Evolutionary conservation across 1,140 invertebrate species (phyloP).

Genomic region (Metopolophium dirhodum): DNA sequence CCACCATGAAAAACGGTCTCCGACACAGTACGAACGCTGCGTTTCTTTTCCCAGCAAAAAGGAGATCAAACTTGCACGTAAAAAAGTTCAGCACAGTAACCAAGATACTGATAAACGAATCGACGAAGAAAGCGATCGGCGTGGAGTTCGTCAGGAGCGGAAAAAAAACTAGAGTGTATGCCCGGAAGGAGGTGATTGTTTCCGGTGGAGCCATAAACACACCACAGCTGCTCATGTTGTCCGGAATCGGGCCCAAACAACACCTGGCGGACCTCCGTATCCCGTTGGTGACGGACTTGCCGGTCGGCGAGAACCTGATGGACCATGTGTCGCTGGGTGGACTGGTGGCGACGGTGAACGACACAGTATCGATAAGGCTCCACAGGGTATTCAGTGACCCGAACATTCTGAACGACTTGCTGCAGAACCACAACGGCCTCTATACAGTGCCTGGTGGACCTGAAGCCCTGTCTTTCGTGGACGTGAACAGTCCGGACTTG

Average conservation of each 20-base stretch:
- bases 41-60: conserved; percentile 67
- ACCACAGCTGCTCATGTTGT: conserved; percentile 75
- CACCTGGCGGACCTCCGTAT: conserved; percentile 75
- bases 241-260: conserved; percentile 75
- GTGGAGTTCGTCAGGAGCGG: conserved; percentile 71
- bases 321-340: conserved; percentile 73
- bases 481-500: conserved; percentile 71
- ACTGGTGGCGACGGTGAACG: conserved; percentile 64
- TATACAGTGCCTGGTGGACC: conserved; percentile 79
- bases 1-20: conserved; percentile 70
- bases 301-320: conserved; percentile 64
- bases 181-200: conserved; percentile 72
- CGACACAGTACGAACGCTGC: conserved; percentile 71
- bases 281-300: conserved; percentile 69
- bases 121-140: conserved; percentile 69
- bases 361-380: conserved; percentile 63
- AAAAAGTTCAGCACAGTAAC: conserved; percentile 73
- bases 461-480: conserved; percentile 78
- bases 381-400: conserved; percentile 59
- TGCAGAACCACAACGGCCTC: conserved; percentile 68
- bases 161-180: conserved; percentile 64
- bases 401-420: conserved; percentile 56
- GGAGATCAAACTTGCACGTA: conserved; percentile 74
- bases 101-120: conserved; percentile 73
- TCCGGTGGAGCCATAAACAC: conserved; percentile 74